Conservation (phyloP, 2,888 invertebrate genomes). For the Caenorhabditis afra region DNA sequence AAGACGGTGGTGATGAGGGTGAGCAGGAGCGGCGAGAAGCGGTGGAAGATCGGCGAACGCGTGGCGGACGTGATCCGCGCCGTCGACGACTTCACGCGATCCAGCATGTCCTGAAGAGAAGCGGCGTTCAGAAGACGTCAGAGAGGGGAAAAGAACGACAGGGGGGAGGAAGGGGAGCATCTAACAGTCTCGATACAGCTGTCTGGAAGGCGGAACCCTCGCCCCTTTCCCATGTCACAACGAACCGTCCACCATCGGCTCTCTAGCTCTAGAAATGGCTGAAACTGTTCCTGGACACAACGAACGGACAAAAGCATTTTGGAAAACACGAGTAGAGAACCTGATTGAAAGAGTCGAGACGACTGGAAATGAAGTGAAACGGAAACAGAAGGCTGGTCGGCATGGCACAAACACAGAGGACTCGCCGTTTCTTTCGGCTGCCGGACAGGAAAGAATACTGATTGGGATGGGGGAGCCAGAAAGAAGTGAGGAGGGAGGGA, state of each 20-base stretch:
- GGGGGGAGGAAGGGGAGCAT: not conserved
- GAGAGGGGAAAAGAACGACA: not conserved
- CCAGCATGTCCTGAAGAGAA: slow-evolving; percentile 57
- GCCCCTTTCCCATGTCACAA: too few species aligned
- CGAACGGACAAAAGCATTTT: not conserved
- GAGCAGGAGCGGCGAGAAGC: slow-evolving; percentile 52
- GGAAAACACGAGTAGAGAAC: slow-evolving; percentile 42
- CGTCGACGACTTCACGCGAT: slow-evolving; percentile 54
- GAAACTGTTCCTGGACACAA: not conserved
- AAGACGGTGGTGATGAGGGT: slow-evolving; percentile 62
- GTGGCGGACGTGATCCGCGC: slow-evolving; percentile 45
- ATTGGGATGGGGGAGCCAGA: slow-evolving; percentile 32
- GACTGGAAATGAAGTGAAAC: slow-evolving; percentile 57
- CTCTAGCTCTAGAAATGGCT: too few species aligned
- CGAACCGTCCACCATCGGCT: too few species aligned
- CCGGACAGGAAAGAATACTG: slow-evolving; percentile 38
- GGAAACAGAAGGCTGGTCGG: slow-evolving; percentile 63
- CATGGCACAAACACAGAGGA: slow-evolving; percentile 24
- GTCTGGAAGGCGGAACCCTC: too few species aligned
- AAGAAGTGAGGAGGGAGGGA: slow-evolving; percentile 24
- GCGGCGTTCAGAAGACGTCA: too few species aligned
- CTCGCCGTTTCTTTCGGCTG: not conserved
- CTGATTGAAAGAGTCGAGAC: slow-evolving; percentile 65
- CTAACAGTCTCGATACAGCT: too few species aligned
- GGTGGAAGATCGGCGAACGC: slow-evolving; percentile 49